Percentiles rank a stretch among this genome's conserved stretches.
Conservation (phyloP, 1,140 invertebrate genomes). For the Ganaspis sp. region DNA sequence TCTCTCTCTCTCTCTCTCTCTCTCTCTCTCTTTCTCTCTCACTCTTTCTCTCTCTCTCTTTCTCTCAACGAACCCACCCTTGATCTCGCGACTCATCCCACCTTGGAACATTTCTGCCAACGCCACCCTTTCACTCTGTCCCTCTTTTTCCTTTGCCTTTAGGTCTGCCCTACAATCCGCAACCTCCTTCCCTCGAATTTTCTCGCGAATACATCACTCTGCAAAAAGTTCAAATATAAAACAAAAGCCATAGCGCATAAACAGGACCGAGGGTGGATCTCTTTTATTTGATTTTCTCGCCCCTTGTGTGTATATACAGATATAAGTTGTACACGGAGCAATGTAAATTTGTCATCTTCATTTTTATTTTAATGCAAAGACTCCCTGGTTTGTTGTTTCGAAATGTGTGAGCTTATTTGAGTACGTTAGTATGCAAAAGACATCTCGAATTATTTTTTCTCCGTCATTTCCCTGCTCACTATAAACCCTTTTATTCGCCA, state of each 20-base stretch:
- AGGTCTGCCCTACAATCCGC: too few relatives aligned
- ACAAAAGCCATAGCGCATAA: constrained; percentile 64
- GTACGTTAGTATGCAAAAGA: neutral
- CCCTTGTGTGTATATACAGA: constrained; percentile 45
- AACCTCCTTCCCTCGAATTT: constrained; percentile 48
- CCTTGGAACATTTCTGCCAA: constrained; percentile 48
- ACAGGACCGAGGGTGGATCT: constrained; percentile 55
- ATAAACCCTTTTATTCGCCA: constrained; percentile 12
- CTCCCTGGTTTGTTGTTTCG: too few relatives aligned
- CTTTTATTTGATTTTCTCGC: constrained; percentile 69
- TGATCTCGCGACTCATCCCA: constrained; percentile 48
- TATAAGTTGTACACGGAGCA: constrained; percentile 44
- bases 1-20: too few relatives aligned
- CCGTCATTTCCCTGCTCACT: neutral
- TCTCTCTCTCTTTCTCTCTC: too few relatives aligned
- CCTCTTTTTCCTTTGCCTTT: constrained; percentile 34
- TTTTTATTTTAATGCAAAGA: neutral
- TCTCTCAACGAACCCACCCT: constrained; percentile 51
- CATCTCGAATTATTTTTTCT: neutral
- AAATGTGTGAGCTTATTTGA: neutral
- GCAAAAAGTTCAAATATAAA: constrained; percentile 70
- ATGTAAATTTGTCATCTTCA: constrained; percentile 48
- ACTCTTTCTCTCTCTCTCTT: too few relatives aligned
- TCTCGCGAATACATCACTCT: constrained; percentile 64
- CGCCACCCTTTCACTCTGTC: constrained; percentile 48